A percentile compares a stretch with the other conserved stretches of the same genome.
Conservation (phyloP, 2,797 vertebrate genomes). For the Hyperoplus immaculatus region DNA sequence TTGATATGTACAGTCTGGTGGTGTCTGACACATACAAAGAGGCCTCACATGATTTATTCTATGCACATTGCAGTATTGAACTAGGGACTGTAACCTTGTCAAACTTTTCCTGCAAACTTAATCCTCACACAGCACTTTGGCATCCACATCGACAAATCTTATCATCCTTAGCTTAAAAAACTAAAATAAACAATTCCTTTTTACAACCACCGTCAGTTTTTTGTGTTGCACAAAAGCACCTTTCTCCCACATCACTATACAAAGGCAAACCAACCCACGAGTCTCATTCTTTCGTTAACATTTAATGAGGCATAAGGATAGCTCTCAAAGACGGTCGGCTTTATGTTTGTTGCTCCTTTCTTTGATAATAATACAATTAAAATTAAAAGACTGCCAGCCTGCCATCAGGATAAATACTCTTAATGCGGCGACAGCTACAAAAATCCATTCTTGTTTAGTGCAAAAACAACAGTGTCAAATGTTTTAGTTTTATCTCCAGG, state of each 20-base stretch:
- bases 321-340: slow-evolving; percentile 29
- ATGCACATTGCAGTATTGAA: slow-evolving; percentile 29
- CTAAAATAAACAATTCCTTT: not conserved
- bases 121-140: slow-evolving; percentile 46
- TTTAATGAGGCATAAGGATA: slow-evolving; percentile 67
- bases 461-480: slow-evolving; percentile 82
- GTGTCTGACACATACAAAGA: slow-evolving; percentile 12
- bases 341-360: slow-evolving; percentile 29
- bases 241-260: slow-evolving; percentile 22
- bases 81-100: not conserved
- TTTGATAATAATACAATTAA: not conserved
- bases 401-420: slow-evolving; percentile 51
- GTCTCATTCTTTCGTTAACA: slow-evolving; percentile 17
- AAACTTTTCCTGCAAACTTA: slow-evolving; percentile 8
- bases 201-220: slow-evolving; percentile 26
- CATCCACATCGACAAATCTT: slow-evolving; percentile 26
- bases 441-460: slow-evolving; percentile 82
- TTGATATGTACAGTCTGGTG: slow-evolving; percentile 62
- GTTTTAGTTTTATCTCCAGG: slow-evolving; percentile 63
- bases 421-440: slow-evolving; percentile 65
- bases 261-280: slow-evolving; percentile 35
- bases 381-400: slow-evolving; percentile 29
- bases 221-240: slow-evolving; percentile 53
- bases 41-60: slow-evolving; percentile 4
- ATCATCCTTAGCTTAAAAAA: not conserved